Base-by-base conservation (phyloP, 2,113 vertebrate genomes). In the Brachyistius frenatus region DNA sequence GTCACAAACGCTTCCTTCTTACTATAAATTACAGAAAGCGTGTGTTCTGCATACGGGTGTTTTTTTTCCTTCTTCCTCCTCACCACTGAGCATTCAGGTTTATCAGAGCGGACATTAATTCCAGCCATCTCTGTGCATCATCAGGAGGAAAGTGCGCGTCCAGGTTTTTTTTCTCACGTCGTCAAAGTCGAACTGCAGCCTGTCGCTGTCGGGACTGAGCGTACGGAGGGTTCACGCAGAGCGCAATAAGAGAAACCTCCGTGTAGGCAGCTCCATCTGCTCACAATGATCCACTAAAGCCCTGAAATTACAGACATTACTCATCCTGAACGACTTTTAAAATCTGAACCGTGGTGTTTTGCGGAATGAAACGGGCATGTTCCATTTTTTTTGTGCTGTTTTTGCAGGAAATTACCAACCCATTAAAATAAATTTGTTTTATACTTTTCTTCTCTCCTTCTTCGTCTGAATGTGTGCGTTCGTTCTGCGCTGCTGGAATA, bases 181-280 rank as follows among this genome's bases (percentile, higher is more conserved):
- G 15, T 73, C 64, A 47, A 6, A 76, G 85, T 80, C 62, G 53
- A 69, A 68, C 68, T 15, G 64, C 54, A 44, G 55, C 41, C 75
- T 15, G 10, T 50, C 55, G 47, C 79, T 74, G 15, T 64, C 66
- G 54, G 69, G 73, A 63, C 77, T 33, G 73, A 0, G 23, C 23
- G 23, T 23, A 23, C 23, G 23, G 23, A 23, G 23, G 60, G 63
- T 77, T 76, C 85, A 53, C 36, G 36, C 60, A 3, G 14, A 73
- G 78, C 71, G 35, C 72, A 5, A 8, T 9, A 16, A 55, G 52
- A 67, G 33, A 63, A 73, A 66, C 78, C 56, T 75, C 69, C 64
- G 55, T 63, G 78, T 79, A 75, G 81, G 78, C 75, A 44, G 78
- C 72, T 70, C 81, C 78, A 68, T 84, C 84, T 82, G 78, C 74